Percentiles rank a stretch among this genome's conserved stretches.
These are phyloP conservation scores for Poeciliopsis occidentalis DNA, from an alignment of 2,113 vertebrate genomes.

Conservation along the genomic window DNA sequence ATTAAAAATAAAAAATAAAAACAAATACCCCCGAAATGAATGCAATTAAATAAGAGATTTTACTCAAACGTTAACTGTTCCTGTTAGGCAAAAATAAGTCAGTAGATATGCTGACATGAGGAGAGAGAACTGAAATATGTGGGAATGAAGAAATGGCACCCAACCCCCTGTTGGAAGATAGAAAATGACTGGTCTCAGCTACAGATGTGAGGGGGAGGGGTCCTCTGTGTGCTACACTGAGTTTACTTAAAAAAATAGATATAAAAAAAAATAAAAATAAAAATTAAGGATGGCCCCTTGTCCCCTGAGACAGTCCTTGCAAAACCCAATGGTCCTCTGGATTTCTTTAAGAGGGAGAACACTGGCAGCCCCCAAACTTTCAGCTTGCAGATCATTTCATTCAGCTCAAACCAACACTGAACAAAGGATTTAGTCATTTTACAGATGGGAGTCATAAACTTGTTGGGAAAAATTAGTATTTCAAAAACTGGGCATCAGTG, in stretches of 20 bases:
- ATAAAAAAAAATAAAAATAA: slow-evolving; percentile 25
- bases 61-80: slow-evolving; percentile 45
- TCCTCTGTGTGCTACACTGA: slow-evolving; percentile 45
- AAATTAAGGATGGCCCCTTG: slow-evolving; percentile 51
- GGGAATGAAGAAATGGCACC: slow-evolving; percentile 47
- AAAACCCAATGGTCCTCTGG: slow-evolving; percentile 39
- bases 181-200: slow-evolving; percentile 55
- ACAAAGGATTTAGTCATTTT: slow-evolving; percentile 1
- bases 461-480: slow-evolving; percentile 21
- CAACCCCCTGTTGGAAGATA: slow-evolving; percentile 5
- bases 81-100: slow-evolving; percentile 58
- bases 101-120: slow-evolving; percentile 62
- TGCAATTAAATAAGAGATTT: slow-evolving; percentile 75
- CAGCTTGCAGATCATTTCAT: slow-evolving; percentile 29
- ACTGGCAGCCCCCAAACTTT: slow-evolving; percentile 26
- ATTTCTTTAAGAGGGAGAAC: slow-evolving; percentile 47
- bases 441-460: slow-evolving; percentile 29
- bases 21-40: slow-evolving; percentile 36
- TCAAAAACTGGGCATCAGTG: slow-evolving; percentile 51
- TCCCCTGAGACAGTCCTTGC: slow-evolving; percentile 70
- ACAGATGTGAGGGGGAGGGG: slow-evolving; percentile 41
- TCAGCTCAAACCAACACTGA: slow-evolving; percentile 40
- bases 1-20: slow-evolving; percentile 22
- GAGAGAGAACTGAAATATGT: slow-evolving; percentile 23
- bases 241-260: slow-evolving; percentile 16